phyloP scores from a whole-genome alignment of 2,797 vertebrate species.

The Melanotaenia maccullochi region DNA sequence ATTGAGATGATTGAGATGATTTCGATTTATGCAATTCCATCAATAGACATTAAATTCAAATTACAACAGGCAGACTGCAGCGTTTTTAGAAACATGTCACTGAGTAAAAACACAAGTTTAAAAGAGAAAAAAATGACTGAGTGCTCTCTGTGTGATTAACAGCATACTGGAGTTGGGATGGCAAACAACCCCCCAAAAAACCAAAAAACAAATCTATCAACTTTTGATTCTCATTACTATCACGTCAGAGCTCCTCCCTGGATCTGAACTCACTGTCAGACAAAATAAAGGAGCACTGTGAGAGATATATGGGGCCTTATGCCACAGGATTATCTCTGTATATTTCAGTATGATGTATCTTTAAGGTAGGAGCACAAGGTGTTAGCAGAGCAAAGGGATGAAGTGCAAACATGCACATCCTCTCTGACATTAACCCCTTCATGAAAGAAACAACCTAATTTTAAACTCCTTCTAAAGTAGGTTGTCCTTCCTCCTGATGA shows the following conservation, averaged over 20 bases:
- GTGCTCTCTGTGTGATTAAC: constrained; percentile 34
- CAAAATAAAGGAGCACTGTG: constrained; percentile 1
- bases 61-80: not conserved
- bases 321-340: constrained; percentile 14
- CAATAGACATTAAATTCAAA: not conserved
- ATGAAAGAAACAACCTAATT: not conserved
- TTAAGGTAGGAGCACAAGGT: constrained; percentile 13
- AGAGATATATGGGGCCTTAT: constrained; percentile 6
- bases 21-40: not conserved
- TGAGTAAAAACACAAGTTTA: not conserved
- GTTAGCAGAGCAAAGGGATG: not conserved
- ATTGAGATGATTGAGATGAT: not conserved
- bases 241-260: constrained; percentile 18
- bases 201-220: constrained; percentile 37
- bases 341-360: constrained; percentile 27
- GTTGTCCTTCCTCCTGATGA: not conserved
- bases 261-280: constrained; percentile 24
- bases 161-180: constrained; percentile 19
- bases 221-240: constrained; percentile 43
- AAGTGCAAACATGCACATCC: not conserved
- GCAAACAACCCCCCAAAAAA: constrained; percentile 1
- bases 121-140: constrained; percentile 5
- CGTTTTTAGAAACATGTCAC: constrained; percentile 1
- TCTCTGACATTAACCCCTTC: constrained; percentile 3
- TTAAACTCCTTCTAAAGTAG: not conserved